Evolutionary conservation across 2,797 vertebrate genomes (phyloP).

Genomic region (Holocentrus rufus): DNA sequence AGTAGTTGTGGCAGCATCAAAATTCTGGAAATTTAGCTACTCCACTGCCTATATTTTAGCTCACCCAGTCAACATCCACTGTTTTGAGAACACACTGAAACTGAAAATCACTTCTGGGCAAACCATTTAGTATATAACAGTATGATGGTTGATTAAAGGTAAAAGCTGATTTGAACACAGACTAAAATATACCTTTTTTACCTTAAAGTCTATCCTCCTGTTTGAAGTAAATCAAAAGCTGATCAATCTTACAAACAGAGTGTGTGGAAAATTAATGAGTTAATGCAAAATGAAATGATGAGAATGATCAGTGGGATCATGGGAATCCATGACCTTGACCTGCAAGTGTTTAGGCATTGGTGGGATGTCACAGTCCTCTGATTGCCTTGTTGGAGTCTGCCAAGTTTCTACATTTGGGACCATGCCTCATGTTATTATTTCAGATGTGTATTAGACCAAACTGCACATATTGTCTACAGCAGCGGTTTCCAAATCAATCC

Average conservation of each 20-base stretch:
- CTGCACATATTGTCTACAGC: too few species aligned
- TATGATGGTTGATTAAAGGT: too few species aligned
- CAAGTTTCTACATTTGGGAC: neutral
- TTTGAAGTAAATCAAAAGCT: neutral
- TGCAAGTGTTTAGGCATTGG: neutral
- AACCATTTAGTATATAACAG: too few species aligned
- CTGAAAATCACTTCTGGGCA: too few species aligned
- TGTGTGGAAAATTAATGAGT: neutral
- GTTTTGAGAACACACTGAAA: too few species aligned
- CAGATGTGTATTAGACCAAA: neutral
- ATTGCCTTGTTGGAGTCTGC: neutral
- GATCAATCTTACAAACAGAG: neutral
- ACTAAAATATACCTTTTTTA: too few species aligned
- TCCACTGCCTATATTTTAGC: slow-evolving; percentile 15
- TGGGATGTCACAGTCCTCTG: neutral
- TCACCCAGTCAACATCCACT: slow-evolving; percentile 23
- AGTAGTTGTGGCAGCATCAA: slow-evolving; percentile 33
- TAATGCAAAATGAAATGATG: neutral
- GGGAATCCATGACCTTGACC: neutral
- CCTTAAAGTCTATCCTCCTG: too few species aligned
- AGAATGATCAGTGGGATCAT: neutral
- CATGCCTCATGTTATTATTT: neutral
- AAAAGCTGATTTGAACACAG: too few species aligned
- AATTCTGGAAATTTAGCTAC: slow-evolving; percentile 29
- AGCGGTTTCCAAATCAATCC: too few species aligned